These are phyloP conservation scores for Indicator maculatus DNA, from an alignment of 2,113 vertebrate species.

Conservation along the genomic window DNA sequence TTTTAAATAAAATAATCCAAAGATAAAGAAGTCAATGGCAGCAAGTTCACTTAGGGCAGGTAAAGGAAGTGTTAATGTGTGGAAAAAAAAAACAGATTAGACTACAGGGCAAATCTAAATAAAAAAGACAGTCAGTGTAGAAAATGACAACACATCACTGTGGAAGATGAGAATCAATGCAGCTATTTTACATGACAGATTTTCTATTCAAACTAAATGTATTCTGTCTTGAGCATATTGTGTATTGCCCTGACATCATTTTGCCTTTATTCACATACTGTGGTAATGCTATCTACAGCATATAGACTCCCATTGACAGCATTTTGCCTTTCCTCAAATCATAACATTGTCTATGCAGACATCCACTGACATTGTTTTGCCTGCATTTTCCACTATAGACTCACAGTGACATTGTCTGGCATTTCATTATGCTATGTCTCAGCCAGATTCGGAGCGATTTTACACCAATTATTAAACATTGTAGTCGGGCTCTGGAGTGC, in stretches of 20 bases:
- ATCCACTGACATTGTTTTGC: slow-evolving; percentile 56
- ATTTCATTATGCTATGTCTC: slow-evolving; percentile 34
- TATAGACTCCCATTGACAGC: slow-evolving; percentile 58
- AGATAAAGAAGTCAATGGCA: background rate
- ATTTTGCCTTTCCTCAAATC: slow-evolving; percentile 66
- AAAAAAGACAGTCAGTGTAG: slow-evolving; percentile 58
- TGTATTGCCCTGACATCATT: slow-evolving; percentile 60
- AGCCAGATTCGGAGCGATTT: slow-evolving; percentile 33
- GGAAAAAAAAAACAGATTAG: background rate
- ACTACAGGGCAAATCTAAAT: slow-evolving; percentile 42
- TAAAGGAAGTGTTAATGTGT: slow-evolving; percentile 20
- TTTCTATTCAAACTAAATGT: slow-evolving; percentile 58
- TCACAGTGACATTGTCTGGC: slow-evolving; percentile 62
- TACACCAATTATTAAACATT: slow-evolving; percentile 64
- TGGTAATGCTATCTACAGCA: slow-evolving; percentile 47
- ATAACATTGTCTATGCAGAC: slow-evolving; percentile 60
- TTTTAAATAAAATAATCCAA: slow-evolving; percentile 5
- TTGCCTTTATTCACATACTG: slow-evolving; percentile 60
- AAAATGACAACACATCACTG: slow-evolving; percentile 63
- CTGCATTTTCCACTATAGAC: slow-evolving; percentile 33
- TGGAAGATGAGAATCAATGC: slow-evolving; percentile 49
- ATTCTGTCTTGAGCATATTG: slow-evolving; percentile 56
- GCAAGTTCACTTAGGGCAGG: background rate
- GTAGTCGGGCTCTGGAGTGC: background rate
- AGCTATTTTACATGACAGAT: slow-evolving; percentile 58